phyloP scores from a whole-genome alignment of 1,140 invertebrate genomes.

The Manduca sexta region DNA sequence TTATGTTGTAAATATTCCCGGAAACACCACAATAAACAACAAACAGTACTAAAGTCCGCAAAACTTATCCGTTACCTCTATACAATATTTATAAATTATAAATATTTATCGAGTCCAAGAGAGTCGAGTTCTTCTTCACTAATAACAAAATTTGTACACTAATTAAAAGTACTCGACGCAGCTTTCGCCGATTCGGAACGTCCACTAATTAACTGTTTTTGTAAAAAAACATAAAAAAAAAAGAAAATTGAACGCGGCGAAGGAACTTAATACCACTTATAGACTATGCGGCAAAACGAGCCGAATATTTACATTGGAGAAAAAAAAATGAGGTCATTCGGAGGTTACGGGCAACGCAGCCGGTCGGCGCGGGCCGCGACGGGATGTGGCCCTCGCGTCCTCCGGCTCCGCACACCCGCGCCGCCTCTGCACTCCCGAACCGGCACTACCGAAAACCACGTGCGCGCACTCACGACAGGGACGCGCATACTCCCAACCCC shows the following conservation, averaged over 20 bases:
- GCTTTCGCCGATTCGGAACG: constrained; percentile 38
- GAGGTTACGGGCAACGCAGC: constrained; percentile 72
- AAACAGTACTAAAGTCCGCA: constrained; percentile 35
- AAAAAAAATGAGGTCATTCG: constrained; percentile 72
- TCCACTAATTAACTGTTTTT: constrained; percentile 41
- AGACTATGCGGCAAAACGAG: constrained; percentile 69
- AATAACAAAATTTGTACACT: constrained; percentile 36
- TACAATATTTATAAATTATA: constrained; percentile 19
- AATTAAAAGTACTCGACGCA: constrained; percentile 40
- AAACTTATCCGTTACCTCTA: constrained; percentile 34
- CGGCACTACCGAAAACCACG: constrained; percentile 51
- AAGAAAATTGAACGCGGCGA: constrained; percentile 47
- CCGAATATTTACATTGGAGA: constrained; percentile 72
- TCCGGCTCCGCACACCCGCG: constrained; percentile 28
- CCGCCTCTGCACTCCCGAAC: constrained; percentile 27
- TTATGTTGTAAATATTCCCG: constrained; percentile 31
- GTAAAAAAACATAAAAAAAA: constrained; percentile 30
- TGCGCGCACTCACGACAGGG: constrained; percentile 57
- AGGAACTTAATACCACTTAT: constrained; percentile 72
- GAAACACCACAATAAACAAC: constrained; percentile 42
- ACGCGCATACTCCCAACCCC: constrained; percentile 24
- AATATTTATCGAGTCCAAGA: neutral
- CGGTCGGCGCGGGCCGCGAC: constrained; percentile 67
- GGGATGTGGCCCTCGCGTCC: constrained; percentile 52
- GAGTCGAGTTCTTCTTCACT: constrained; percentile 44